Percentiles rank a stretch among this genome's conserved stretches.
These are phyloP conservation scores for Boleophthalmus pectinirostris DNA, from an alignment of 2,113 vertebrate species.

Conservation along the genomic window DNA sequence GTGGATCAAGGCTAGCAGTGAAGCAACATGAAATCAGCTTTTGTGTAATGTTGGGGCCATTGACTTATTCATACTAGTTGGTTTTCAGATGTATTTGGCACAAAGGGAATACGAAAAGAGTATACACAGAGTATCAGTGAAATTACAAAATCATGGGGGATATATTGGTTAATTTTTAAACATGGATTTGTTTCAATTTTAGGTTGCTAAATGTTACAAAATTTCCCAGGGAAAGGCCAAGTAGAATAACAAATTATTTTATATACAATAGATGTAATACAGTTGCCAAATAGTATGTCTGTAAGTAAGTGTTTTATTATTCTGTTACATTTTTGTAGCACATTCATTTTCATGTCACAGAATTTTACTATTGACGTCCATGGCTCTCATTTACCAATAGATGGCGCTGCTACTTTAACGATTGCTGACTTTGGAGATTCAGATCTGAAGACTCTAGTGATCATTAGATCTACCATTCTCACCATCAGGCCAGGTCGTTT, in stretches of 20 bases:
- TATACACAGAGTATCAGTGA: background rate
- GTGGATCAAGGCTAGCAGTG: conserved; percentile 7
- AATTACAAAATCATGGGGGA: background rate
- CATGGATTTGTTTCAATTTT: background rate
- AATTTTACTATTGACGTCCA: background rate
- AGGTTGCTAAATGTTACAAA: background rate
- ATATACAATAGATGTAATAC: background rate
- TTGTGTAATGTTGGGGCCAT: conserved; percentile 17
- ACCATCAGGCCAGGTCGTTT: background rate
- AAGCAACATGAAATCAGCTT: conserved; percentile 19
- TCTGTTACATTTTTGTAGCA: background rate
- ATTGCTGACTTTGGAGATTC: conserved; percentile 8
- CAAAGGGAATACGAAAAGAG: conserved; percentile 62
- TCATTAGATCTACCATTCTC: background rate
- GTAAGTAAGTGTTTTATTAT: background rate
- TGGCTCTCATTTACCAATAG: conserved; percentile 39
- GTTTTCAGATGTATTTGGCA: conserved; percentile 33
- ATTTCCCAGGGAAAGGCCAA: conserved; percentile 15
- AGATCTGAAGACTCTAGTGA: conserved; percentile 2
- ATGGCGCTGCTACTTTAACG: conserved; percentile 43
- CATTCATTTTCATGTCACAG: background rate
- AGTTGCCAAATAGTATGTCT: conserved; percentile 5
- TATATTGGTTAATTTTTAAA: background rate
- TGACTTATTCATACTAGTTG: conserved; percentile 38
- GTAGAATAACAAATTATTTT: conserved; percentile 5